Evolutionary conservation across 2,888 invertebrate genomes (phyloP).

Genomic region (Pegoplata infirma): DNA sequence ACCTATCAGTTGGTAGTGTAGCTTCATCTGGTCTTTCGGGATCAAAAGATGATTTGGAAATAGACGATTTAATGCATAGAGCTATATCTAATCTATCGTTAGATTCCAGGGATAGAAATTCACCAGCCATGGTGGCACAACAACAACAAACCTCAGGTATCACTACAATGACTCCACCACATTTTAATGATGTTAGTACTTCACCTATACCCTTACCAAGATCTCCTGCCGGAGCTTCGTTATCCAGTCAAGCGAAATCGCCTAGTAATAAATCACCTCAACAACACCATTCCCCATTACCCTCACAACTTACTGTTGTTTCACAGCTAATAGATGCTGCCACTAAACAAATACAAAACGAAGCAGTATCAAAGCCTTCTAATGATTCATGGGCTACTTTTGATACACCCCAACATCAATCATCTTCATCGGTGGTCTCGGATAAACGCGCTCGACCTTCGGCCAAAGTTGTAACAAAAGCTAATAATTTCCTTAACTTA

Average conservation of each 20-base stretch:
- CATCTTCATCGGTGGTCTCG: slow-evolving; percentile 39
- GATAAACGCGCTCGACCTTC: slow-evolving; percentile 59
- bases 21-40: slow-evolving; percentile 62
- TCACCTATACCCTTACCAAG: slow-evolving; percentile 77
- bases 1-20: slow-evolving; percentile 68
- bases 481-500: slow-evolving; percentile 63
- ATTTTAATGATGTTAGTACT: slow-evolving; percentile 77
- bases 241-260: slow-evolving; percentile 62
- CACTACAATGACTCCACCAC: slow-evolving; percentile 66
- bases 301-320: slow-evolving; percentile 77
- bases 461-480: slow-evolving; percentile 63
- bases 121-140: slow-evolving; percentile 69
- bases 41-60: slow-evolving; percentile 77
- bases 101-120: slow-evolving; percentile 76
- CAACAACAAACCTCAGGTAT: slow-evolving; percentile 56
- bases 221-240: slow-evolving; percentile 67
- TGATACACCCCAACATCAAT: slow-evolving; percentile 77
- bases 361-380: slow-evolving; percentile 73
- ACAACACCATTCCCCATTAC: slow-evolving; percentile 77
- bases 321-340: slow-evolving; percentile 77
- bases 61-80: slow-evolving; percentile 78
- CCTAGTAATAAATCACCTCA: slow-evolving; percentile 66
- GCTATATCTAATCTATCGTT: slow-evolving; percentile 78
- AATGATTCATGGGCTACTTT: slow-evolving; percentile 82
- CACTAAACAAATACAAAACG: slow-evolving; percentile 70